Conservation (phyloP, 1,140 invertebrate species). For the Zaprionus capensis region DNA sequence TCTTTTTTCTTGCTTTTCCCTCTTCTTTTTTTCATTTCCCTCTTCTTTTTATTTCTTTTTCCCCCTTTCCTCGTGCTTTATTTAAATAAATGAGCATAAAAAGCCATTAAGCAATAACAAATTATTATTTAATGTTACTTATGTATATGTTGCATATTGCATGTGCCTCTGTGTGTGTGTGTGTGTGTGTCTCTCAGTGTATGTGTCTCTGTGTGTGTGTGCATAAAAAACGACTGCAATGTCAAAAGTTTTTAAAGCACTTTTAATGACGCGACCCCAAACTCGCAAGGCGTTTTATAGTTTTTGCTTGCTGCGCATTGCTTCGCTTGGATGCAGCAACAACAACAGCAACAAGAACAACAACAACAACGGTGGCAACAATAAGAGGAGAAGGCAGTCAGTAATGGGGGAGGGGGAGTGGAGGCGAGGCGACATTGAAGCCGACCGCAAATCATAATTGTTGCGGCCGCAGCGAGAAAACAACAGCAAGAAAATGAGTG, state of each 20-base stretch:
- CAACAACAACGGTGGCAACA: neutral
- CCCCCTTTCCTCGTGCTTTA: too few species aligned
- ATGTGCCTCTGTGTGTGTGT: too few species aligned
- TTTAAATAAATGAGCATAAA: slow-evolving; percentile 71
- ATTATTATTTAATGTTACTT: slow-evolving; percentile 57
- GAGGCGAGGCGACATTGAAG: slow-evolving; percentile 28
- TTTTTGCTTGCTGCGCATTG: slow-evolving; percentile 6
- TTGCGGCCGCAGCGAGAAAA: slow-evolving; percentile 51
- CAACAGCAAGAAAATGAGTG: slow-evolving; percentile 28
- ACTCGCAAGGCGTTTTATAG: slow-evolving; percentile 37
- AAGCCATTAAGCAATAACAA: slow-evolving; percentile 73
- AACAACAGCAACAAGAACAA: neutral
- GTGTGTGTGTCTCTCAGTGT: neutral
- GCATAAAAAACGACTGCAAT: slow-evolving; percentile 18
- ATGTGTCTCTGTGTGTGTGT: neutral
- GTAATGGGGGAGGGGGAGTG: neutral
- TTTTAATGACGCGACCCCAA: slow-evolving; percentile 48
- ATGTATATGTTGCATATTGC: slow-evolving; percentile 6
- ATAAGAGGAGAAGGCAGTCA: too few species aligned
- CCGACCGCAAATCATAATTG: slow-evolving; percentile 77
- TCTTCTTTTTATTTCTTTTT: too few species aligned
- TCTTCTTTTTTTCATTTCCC: too few species aligned
- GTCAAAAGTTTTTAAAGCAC: slow-evolving; percentile 48
- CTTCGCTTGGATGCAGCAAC: slow-evolving; percentile 14
- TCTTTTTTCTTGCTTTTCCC: too few species aligned